Base-by-base conservation (phyloP, 2,888 invertebrate species). In the Dryocosmus kuriphilus region DNA sequence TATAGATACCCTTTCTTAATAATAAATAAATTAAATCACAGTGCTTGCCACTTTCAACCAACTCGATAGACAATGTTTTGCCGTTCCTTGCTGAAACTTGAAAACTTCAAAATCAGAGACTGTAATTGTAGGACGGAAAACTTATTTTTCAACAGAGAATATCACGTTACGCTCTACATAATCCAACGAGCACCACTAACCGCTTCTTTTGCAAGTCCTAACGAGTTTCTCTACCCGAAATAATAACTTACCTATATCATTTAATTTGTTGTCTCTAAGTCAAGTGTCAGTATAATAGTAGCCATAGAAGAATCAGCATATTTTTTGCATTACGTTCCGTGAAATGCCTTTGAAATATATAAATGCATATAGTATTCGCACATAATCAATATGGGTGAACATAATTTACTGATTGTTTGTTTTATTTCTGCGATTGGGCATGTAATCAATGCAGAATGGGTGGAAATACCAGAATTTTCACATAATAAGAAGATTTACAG, bases 381-480 rank as follows among this genome's bases (percentile, higher is more conserved):
- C 14, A 1, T 14, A 38, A 4, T 14, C 57, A 57, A 11, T 24
- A 57, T 57, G 57, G 11, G 11, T 24, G 57, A 57, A 22, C 11
- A 57, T 14, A 57, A 57, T 14, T 57, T 57, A 41, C 14, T 41
- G 16, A 24, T 57, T 57, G 24, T 57, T 57, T 55, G 19, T 46
- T 67, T 57, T 6, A 24, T 14, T 16, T 63, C 8, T 19, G 19
- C 63, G n/a, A n/a, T 32, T 14, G 46, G 30, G 4, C 9, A 30
- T 24, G 8, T n/a, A 51, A 79, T 78, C 41, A 67, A 76, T n/a
- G 82, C 85, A 73, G 90, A 90, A 74, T 91, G 91, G 91, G 80
- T 91, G 16, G 90, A 91, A n/a, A 83, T 91, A 74, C 91, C 91
- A 0, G 86, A 91, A 78, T 91, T 91, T 78, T 91, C 91, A 6